Evolutionary conservation across 2,113 vertebrate species (phyloP).

Genomic region (Heteronetta atricapilla): DNA sequence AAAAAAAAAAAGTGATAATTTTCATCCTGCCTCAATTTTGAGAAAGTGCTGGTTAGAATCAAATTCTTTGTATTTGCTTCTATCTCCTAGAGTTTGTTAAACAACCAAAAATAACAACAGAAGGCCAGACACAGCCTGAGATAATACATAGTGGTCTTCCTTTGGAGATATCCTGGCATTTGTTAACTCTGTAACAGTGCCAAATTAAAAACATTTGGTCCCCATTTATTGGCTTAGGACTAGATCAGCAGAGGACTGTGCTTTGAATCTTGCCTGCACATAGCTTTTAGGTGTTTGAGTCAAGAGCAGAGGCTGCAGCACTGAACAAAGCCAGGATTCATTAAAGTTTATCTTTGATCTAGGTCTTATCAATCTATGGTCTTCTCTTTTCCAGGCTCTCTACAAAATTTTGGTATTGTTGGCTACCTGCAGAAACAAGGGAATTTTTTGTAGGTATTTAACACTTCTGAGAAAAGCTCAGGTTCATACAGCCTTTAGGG

Average conservation of each 20-base stretch:
- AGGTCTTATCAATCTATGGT: not conserved
- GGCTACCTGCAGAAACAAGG: not conserved
- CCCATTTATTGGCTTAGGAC: not conserved
- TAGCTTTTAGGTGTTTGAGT: rapidly evolving
- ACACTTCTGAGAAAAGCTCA: not conserved
- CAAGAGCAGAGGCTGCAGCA: not conserved
- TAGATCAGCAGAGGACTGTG: not conserved
- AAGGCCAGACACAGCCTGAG: not conserved
- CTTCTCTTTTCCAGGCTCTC: not conserved
- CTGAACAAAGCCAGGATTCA: not conserved
- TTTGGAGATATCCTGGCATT: not conserved
- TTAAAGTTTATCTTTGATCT: not conserved
- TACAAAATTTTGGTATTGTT: not conserved
- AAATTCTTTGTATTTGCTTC: not conserved
- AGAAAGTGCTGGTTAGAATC: not conserved
- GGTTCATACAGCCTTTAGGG: not conserved
- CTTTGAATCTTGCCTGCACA: not conserved
- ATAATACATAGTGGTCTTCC: not conserved
- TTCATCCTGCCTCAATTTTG: not conserved
- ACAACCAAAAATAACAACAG: not conserved
- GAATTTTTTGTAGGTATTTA: not conserved
- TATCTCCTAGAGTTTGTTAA: not conserved
- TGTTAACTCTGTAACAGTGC: not conserved
- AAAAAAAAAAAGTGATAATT: not conserved
- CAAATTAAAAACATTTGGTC: not conserved